Evolutionary conservation across 2,797 vertebrate species (phyloP).

Genomic region (Vipera latastei): DNA sequence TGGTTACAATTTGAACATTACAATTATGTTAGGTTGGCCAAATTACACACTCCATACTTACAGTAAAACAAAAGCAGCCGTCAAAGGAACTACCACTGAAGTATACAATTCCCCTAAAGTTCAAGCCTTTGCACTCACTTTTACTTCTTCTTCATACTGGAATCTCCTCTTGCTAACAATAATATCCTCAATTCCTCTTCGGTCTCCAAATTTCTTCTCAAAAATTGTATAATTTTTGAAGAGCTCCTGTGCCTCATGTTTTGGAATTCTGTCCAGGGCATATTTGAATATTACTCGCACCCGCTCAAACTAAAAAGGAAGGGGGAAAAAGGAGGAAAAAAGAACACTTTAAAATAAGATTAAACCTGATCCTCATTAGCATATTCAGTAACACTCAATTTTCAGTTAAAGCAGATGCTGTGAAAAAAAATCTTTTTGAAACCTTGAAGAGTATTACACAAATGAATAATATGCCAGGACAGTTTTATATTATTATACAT

Average conservation of each 20-base stretch:
- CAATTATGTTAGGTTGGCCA: not conserved
- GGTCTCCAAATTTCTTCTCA: constrained; percentile 96
- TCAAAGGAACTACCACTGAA: not conserved
- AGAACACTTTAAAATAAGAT: not conserved
- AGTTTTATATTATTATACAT: not conserved
- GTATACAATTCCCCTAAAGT: not conserved
- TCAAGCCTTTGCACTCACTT: constrained; percentile 70
- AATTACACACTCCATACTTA: no score
- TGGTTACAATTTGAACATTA: not conserved
- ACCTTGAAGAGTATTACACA: not conserved
- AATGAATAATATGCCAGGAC: not conserved
- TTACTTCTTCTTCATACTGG: constrained; percentile 98
- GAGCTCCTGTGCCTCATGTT: constrained; percentile 93
- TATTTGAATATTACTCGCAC: constrained; percentile 97
- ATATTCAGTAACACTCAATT: not conserved
- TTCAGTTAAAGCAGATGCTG: not conserved
- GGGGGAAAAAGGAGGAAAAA: not conserved
- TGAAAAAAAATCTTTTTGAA: not conserved
- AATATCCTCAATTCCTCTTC: constrained; percentile 94
- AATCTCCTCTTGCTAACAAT: constrained; percentile 96
- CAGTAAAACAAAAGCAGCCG: not conserved
- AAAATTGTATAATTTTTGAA: constrained; percentile 99
- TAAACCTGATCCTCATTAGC: not conserved
- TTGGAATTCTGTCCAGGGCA: constrained; percentile 91
- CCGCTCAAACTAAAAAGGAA: constrained; percentile 84